phyloP scores from a whole-genome alignment of 2,113 vertebrate species.

The Cheirogaleus medius region DNA sequence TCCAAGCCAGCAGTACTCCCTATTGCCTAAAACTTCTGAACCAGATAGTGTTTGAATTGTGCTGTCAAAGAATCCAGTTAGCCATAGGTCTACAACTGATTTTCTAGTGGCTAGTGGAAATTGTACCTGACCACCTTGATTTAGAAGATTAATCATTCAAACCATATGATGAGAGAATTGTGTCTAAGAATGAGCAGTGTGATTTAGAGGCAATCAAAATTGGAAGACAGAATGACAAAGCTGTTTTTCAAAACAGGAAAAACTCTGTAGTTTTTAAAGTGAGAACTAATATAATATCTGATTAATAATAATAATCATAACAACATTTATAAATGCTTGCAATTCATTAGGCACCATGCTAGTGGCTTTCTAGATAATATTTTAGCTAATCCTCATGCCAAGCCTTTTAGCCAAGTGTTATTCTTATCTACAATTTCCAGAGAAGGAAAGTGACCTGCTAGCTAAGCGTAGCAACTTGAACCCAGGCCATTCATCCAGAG shows the following conservation, averaged over 20 bases:
- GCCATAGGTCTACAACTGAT: background rate
- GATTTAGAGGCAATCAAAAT: background rate
- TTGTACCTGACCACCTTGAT: background rate
- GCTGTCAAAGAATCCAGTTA: background rate
- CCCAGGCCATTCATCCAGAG: background rate
- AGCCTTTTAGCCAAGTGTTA: background rate
- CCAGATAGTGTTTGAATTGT: background rate
- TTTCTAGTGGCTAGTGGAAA: background rate
- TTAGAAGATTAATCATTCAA: slow-evolving; percentile 29
- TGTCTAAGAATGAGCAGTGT: background rate
- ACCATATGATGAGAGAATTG: background rate
- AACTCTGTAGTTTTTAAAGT: background rate
- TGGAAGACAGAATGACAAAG: slow-evolving; percentile 11
- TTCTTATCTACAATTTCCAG: background rate
- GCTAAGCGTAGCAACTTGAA: background rate
- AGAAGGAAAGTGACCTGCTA: slow-evolving; percentile 51
- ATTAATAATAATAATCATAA: background rate
- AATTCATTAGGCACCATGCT: background rate
- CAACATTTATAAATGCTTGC: background rate
- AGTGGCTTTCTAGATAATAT: background rate
- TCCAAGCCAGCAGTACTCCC: background rate
- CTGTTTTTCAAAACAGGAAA: slow-evolving; percentile 29
- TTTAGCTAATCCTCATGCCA: background rate
- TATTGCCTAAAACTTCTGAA: background rate
- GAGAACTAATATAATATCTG: background rate